Base-by-base conservation (phyloP, 2,797 vertebrate species). In the Pantherophis alleghaniensis region DNA sequence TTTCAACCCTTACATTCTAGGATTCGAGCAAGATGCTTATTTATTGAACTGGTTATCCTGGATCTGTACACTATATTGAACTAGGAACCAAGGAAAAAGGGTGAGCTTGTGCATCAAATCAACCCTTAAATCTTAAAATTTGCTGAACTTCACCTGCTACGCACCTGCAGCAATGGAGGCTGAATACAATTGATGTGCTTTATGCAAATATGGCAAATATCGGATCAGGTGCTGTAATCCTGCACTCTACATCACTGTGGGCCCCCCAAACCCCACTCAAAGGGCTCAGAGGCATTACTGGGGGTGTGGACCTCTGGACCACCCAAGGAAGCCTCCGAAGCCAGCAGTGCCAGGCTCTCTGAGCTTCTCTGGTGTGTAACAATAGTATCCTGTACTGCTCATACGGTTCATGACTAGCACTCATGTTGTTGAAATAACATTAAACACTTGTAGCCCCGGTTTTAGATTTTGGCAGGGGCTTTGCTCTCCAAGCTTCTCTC, bases 391-490 rank as follows among this genome's bases (percentile, higher is more conserved):
- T 37, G 16, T 4, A 1, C 16, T 1, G 32, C 2, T 74, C 69
- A 37, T 9, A 18, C 0, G 0, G 2, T n/a, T n/a, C 28, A 6
- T 32, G 28, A 7, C 5, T 16, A 7, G 28, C n/a, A 37, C n/a
- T 18, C 5, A 7, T 7, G n/a, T 32, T 0, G 63, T n/a, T 26
- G 60, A 61, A 10, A 61, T 3, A 3, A 26, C 26, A 61, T 24
- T 10, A 11, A 10, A 61, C 9, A 61, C 24, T 61, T 61, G 57
- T 22, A 22, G 57, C 57, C 7, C 20, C 6, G 60, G 59, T 24
- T 7, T 24, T 60, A 60, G 59, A 7, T 60, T 9, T 24, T 24
- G 59, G 59, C 57, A 59, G 57, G 6, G 57, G 57, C 7, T 24
- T 60, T 22, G 7, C 22, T 24, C 59, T 24, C 59, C 59, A 24